Base-by-base conservation (phyloP, 1,140 invertebrate genomes). In the Lepidurus couesii region DNA sequence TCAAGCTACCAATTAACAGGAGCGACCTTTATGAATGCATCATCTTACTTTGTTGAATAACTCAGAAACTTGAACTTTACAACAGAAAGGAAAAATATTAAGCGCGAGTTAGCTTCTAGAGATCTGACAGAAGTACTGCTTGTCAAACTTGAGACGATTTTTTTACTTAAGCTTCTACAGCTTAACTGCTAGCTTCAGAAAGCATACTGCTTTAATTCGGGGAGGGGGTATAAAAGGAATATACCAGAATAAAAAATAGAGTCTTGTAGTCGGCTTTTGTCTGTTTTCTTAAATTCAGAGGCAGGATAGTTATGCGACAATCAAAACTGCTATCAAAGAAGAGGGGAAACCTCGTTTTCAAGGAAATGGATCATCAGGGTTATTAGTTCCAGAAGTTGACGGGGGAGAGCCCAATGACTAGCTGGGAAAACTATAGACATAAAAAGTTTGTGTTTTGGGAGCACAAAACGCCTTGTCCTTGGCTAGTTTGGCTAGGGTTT, bases 301-400 rank as follows among this genome's bases (percentile, higher is more conserved):
- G 16, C 21, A 21, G 53, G 53, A 65, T 65, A 65, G 53, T 65
- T 65, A 65, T 65, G 53, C 53, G 53, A 65, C 53, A 65, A 65
- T 65, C 53, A 65, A 65, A 21, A 65, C 53, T 1, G 53, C 53
- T 65, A 65, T 65, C 53, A 65, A 65, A 65, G 53, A 65, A 34
- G 34, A 34, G 34, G 34, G 34, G 34, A 34, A 34, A 3, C 34
- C 34, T 34, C 53, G 53, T 65, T 7, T 16, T n/a, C 53, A 4
- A 65, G 53, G 53, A 65, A 65, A 65, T 65, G 53, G 53, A 65
- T 65, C 53, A 47, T 65, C 53, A 65, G 8, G 53, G 13, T n/a
- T 65, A 65, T 65, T 65, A 65, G 53, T 65, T 65, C 21, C 34
- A 34, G 4, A 34, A 34, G 34, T 34, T 4, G 34, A 34, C 34